phyloP scores from a whole-genome alignment of 2,888 invertebrate species.

The Oeneis ivallda region DNA sequence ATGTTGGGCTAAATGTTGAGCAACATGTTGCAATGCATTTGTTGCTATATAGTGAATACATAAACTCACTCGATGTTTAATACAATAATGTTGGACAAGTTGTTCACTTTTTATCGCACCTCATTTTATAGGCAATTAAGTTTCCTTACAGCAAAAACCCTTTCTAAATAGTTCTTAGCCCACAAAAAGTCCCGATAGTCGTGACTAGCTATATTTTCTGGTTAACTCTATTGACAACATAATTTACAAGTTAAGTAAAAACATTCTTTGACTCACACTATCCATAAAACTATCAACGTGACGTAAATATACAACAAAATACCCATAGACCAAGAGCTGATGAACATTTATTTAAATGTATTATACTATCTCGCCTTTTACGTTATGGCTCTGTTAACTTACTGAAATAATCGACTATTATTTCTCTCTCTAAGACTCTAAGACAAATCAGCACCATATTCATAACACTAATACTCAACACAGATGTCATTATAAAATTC shows the following conservation, averaged over 20 bases:
- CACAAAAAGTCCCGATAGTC: not conserved
- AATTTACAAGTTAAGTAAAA: conserved; percentile 13
- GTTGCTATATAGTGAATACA: too few species aligned
- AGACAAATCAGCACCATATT: conserved; percentile 33
- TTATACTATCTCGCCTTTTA: too few species aligned
- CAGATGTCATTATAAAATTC: conserved; percentile 5
- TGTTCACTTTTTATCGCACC: too few species aligned
- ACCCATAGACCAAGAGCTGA: not conserved
- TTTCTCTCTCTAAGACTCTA: conserved; percentile 13
- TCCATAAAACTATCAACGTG: not conserved
- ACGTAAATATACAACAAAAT: not conserved
- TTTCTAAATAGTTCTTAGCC: not conserved
- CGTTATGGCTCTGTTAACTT: not conserved
- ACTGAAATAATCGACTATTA: not conserved
- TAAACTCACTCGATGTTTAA: too few species aligned
- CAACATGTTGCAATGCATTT: too few species aligned
- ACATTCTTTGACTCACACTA: not conserved
- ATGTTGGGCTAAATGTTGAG: too few species aligned
- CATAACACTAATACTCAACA: conserved; percentile 3
- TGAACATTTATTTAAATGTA: not conserved
- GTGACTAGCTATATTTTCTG: not conserved
- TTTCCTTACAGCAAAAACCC: not conserved
- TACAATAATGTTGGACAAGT: too few species aligned
- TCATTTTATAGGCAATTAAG: not conserved
- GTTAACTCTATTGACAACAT: not conserved